Base-by-base conservation (phyloP, 2,113 vertebrate species). In the Atractosteus spatula region DNA sequence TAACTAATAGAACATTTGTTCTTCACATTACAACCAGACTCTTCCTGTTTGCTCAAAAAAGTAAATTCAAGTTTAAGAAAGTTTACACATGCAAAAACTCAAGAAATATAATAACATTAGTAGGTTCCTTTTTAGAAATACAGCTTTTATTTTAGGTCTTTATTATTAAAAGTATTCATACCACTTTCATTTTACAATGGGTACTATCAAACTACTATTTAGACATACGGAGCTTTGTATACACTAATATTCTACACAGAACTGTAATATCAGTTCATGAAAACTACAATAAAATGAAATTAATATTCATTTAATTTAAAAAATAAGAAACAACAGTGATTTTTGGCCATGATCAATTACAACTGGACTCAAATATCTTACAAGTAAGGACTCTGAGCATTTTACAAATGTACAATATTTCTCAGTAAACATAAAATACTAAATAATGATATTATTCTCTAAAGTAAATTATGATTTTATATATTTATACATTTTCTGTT, bases 401-500 rank as follows among this genome's bases (percentile, higher is more conserved):
- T 93, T 93, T 93, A 92, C 91, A 94, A 90, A 91, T 91, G 89
- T 93, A 94, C 92, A 94, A 89, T 90, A 92, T 86, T 62, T 77
- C 87, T 87, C 89, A 88, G 85, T 89, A 91, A 92, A 91, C 89
- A 87, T 76, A 81, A 89, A 86, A 16, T 76, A 91, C 87, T 88
- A 84, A 90, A 92, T 87, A 90, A 89, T 82, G 82, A 89, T 85
- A 89, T 71, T 69, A 86, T 80, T 81, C 73, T 80, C 83, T 72
- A 73, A 89, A 86, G 86, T 51, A 74, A 66, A 71, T 62, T 62
- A 51, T 69, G 81, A 86, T 84, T 62, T 55, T 54, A 62, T 69
- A 74, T 62, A 69, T 69, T 8, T 51, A 54, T 62, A 69, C 63
- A 62, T 74, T 84, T 82, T 84, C 79, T 90, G 86, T 88, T 87